A percentile compares a stretch with the other conserved stretches of the same genome.
Conservation (phyloP, 2,113 vertebrate species). For the Strigops habroptila region DNA sequence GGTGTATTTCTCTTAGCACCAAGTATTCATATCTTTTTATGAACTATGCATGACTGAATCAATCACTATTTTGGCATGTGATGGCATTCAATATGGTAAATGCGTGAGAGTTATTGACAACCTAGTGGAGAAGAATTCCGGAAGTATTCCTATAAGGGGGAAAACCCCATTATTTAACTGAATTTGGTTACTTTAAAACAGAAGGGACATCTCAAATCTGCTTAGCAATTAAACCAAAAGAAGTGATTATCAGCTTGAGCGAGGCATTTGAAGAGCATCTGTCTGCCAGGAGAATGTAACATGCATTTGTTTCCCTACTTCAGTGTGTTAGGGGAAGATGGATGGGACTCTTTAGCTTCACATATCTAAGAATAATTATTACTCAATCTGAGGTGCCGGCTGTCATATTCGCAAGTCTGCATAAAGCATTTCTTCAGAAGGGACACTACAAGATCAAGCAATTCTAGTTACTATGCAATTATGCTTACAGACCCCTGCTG, state of each 20-base stretch:
- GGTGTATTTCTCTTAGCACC: background rate
- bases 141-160: background rate
- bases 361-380: background rate
- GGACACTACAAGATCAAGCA: background rate
- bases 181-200: background rate
- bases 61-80: background rate
- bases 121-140: background rate
- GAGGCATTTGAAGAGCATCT: background rate
- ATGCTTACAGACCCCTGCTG: background rate
- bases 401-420: rapidly evolving
- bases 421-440: background rate
- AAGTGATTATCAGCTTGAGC: background rate
- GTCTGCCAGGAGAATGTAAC: background rate
- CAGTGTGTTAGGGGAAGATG: background rate
- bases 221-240: background rate
- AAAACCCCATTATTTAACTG: background rate
- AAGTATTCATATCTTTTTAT: background rate
- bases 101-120: background rate
- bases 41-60: background rate
- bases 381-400: background rate
- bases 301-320: background rate
- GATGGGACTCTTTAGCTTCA: background rate
- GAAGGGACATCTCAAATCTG: background rate
- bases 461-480: background rate
- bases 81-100: background rate